Percentiles rank a stretch among this genome's conserved stretches.
phyloP scores from a whole-genome alignment of 2,797 vertebrate genomes.

The Pantherophis alleghaniensis region DNA sequence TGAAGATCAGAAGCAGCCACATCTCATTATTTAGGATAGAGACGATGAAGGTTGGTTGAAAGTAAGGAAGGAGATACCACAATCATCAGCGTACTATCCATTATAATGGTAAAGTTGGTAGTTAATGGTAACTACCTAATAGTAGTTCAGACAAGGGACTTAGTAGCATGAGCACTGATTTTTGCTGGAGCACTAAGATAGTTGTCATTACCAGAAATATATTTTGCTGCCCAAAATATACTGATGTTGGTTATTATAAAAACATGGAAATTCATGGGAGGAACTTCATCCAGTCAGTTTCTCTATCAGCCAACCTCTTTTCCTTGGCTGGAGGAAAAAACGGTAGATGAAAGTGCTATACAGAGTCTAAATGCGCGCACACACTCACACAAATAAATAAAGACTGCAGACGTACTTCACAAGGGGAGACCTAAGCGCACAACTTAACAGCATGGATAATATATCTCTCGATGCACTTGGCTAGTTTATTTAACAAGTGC shows the following conservation, averaged over 20 bases:
- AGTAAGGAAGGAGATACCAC: background rate
- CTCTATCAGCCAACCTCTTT: background rate
- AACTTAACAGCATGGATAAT: conserved; percentile 56
- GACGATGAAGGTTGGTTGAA: background rate
- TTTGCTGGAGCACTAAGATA: background rate
- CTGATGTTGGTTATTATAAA: background rate
- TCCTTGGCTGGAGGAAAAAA: background rate
- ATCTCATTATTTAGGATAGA: background rate
- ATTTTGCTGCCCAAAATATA: background rate
- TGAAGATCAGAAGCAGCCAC: background rate
- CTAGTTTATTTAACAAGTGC: conserved; percentile 64
- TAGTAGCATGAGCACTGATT: background rate
- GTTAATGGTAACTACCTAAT: too few species aligned
- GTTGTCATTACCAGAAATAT: background rate
- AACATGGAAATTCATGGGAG: background rate
- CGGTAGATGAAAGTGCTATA: background rate
- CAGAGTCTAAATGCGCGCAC: background rate
- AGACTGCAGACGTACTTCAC: background rate
- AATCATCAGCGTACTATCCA: background rate
- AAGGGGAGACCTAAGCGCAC: conserved; percentile 35
- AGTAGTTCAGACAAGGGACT: background rate
- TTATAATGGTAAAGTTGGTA: background rate
- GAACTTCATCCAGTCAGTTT: background rate
- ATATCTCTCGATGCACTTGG: conserved; percentile 48
- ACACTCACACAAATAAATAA: background rate